phyloP scores from a whole-genome alignment of 1,140 invertebrate genomes.

The Zaprionus inermis region DNA sequence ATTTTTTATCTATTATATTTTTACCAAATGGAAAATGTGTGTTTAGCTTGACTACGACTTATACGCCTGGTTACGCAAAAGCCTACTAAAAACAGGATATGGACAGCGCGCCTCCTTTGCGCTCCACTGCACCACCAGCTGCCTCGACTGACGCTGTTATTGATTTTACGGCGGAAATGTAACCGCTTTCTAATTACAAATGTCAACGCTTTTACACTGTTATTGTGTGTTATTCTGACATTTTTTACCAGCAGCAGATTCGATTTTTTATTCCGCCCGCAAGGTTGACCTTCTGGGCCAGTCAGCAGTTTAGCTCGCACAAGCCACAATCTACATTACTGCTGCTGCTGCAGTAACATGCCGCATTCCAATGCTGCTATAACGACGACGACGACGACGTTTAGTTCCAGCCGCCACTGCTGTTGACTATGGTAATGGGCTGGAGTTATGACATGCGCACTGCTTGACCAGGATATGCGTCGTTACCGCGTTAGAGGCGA shows the following conservation, averaged over 20 bases:
- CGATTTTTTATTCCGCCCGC: constrained; percentile 35
- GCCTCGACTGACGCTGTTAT: constrained; percentile 20
- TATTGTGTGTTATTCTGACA: constrained; percentile 10
- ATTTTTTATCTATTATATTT: constrained; percentile 23
- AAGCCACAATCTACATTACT: constrained; percentile 20
- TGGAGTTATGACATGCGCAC: constrained; percentile 55
- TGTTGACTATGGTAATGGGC: constrained; percentile 35
- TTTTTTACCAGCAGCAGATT: constrained; percentile 20
- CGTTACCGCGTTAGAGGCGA: not conserved
- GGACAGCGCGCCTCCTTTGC: not conserved
- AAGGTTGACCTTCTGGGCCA: constrained; percentile 45
- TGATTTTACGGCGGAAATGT: constrained; percentile 40
- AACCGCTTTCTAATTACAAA: constrained; percentile 34
- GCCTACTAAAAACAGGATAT: constrained; percentile 44
- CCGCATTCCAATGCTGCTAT: constrained; percentile 55
- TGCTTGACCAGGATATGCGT: constrained; percentile 5
- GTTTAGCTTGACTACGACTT: constrained; percentile 8
- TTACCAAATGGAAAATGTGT: constrained; percentile 5
- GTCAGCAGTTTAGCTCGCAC: constrained; percentile 7
- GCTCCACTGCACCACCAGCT: not conserved
- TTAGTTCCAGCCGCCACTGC: constrained; percentile 28
- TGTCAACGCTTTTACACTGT: constrained; percentile 8
- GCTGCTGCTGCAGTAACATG: constrained; percentile 51
- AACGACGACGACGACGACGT: constrained; percentile 12
- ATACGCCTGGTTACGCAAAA: constrained; percentile 58